These are phyloP conservation scores for Clistopyga incitator DNA, from an alignment of 2,888 invertebrate species.

Conservation along the genomic window DNA sequence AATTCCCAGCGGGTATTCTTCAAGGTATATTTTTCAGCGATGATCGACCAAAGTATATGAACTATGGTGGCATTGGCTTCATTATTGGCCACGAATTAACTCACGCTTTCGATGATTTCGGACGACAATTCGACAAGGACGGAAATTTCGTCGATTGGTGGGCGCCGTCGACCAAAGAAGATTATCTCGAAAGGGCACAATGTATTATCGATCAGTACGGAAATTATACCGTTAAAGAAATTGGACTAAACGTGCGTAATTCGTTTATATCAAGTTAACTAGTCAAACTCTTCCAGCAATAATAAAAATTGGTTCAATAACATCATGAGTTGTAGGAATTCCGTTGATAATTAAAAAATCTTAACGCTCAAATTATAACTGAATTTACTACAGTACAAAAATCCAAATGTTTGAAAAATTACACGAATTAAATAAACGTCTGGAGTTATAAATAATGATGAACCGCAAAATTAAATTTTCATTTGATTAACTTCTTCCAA, in stretches of 20 bases:
- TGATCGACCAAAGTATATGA: conserved; percentile 95
- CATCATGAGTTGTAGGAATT: too few relatives aligned
- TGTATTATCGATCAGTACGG: conserved; percentile 98
- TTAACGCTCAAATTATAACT: too few relatives aligned
- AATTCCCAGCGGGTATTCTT: conserved; percentile 96
- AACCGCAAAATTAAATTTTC: too few relatives aligned
- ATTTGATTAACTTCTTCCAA: too few relatives aligned
- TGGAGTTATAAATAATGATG: too few relatives aligned
- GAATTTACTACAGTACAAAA: too few relatives aligned
- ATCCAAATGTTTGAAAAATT: too few relatives aligned
- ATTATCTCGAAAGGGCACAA: conserved; percentile 93
- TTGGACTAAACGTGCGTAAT: conserved; percentile 89
- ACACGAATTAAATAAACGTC: too few relatives aligned
- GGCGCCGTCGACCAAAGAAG: conserved; percentile 92
- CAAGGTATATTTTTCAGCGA: conserved; percentile 96
- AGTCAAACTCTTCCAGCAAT: too few relatives aligned
- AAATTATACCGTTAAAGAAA: conserved; percentile 93
- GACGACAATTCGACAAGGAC: conserved; percentile 95
- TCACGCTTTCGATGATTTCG: conserved; percentile 94
- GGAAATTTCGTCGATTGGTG: conserved; percentile 98
- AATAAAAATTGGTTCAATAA: too few relatives aligned
- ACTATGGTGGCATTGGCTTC: conserved; percentile 96
- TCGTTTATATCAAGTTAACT: conserved; percentile 55
- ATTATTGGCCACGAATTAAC: conserved; percentile 97
- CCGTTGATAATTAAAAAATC: too few relatives aligned